Percentiles rank a stretch among this genome's conserved stretches.
These are phyloP conservation scores for Aplysia californica DNA, from an alignment of 1,140 invertebrate species.

Conservation along the genomic window DNA sequence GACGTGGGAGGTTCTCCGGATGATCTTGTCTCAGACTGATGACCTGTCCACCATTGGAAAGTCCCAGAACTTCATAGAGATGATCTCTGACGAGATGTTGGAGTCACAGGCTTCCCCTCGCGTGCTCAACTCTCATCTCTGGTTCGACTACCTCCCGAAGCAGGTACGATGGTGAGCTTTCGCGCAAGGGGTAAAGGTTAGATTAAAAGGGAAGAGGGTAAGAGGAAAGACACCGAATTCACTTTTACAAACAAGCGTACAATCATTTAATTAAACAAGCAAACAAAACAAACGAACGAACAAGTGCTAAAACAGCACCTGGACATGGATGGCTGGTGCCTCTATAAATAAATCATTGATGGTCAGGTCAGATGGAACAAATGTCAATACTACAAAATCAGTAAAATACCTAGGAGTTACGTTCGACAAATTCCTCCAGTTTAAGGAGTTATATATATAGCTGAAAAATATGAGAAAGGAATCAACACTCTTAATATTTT, in stretches of 20 bases:
- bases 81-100: neutral
- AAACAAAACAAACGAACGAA: too few relatives aligned
- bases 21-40: neutral
- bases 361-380: neutral
- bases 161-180: neutral
- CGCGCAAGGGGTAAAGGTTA: neutral
- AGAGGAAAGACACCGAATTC: neutral
- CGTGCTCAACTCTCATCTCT: neutral
- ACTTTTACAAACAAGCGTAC: neutral
- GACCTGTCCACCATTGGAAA: neutral
- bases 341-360: too few relatives aligned
- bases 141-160: neutral
- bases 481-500: too few relatives aligned
- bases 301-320: too few relatives aligned
- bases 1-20: neutral
- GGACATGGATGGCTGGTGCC: too few relatives aligned
- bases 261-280: too few relatives aligned
- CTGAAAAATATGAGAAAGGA: too few relatives aligned
- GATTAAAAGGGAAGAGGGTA: neutral
- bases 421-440: too few relatives aligned
- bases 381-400: neutral
- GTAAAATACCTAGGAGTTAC: too few relatives aligned
- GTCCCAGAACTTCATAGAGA: neutral
- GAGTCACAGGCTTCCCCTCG: neutral
- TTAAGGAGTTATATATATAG: too few relatives aligned